Base-by-base conservation (phyloP, 2,888 invertebrate genomes). In the Thymelicus acteon region DNA sequence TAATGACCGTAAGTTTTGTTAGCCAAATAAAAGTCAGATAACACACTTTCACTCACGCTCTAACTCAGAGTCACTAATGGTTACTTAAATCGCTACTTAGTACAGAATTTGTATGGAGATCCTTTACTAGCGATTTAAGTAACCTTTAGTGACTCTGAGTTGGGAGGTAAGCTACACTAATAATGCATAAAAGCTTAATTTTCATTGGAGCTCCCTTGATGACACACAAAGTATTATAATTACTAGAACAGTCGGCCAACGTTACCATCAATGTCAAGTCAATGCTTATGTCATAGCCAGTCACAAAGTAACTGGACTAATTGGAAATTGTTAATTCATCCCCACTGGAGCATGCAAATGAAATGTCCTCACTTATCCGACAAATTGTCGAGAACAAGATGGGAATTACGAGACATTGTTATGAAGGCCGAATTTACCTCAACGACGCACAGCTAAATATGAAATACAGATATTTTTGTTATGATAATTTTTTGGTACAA, bases 291-390 rank as follows among this genome's bases (percentile, higher is more conserved):
- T 62, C 63, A 63, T 52, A 31, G 48, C 61, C 61, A 61, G 61
- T 15, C 31, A 63, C 63, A 63, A 63, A 49, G 67, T 60, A 67
- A 67, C 60, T 19, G 67, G 48, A 48, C 48, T 60, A 60, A 67
- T 67, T 67, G 60, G 67, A 47, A 67, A 67, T 67, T 60, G 60
- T 67, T 67, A 67, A 67, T 67, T 67, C 57, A 67, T 67, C 37
- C 57, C 66, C 48, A 49, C 60, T 60, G 67, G 67, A 49, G 37
- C 67, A 67, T 67, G 67, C 60, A 67, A 63, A 63, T 63, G 49
- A 63, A 63, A 63, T 39, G 63, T 63, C 63, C 63, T 63, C 63
- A 63, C 63, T 63, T 63, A 63, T 63, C 63, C 63, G 49, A 39
- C 63, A 63, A 63, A 63, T 63, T 63, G 63, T 37, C 12, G 63